Evolutionary conservation across 2,797 vertebrate genomes (phyloP), one percentile per base, ranked within the genome.

Genomic region (Pantherophis vulpinus): DNA sequence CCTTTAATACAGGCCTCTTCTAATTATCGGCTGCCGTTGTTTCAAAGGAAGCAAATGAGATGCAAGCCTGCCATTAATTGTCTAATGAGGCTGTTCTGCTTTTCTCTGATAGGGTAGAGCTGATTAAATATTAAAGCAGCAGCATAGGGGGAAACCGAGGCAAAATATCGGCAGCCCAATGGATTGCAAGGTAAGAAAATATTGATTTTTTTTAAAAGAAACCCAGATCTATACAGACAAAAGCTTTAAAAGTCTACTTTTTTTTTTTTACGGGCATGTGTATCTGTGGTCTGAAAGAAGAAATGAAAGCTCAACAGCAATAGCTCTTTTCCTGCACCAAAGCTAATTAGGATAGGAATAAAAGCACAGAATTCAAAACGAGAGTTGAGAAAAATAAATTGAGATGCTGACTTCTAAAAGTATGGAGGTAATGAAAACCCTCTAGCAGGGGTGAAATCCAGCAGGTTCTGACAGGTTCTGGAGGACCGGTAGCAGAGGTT

Each of bases 1-100:
- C 97, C 96, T 96, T 97, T 98, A 98, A 98, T 98, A 98, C 98
- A 98, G 29, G 13, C 29, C 98, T 97, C 97, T 96, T 95, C 97
- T 98, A 98, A 98, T 98, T 98, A 98, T 97, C 97, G 97, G 98
- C 97, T 98, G 98, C 98, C 98, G 98, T 98, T 98, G 98, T 98
- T 98, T 97, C 97, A 98, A 98, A 96, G 97, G 97, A 98, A 97
- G 98, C 97, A 98, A 98, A 98, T 97, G 97, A 97, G 96, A 98
- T 95, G 8, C 97, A 96, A 96, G 97, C 98, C 98, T 86, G 97
- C 97, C 98, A 98, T 98, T 98, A 98, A 98, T 98, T 98, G 98
- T 98, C 98, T 98, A 98, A 98, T 98, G 98, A 98, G 98, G 98
- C 98, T 97, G 97, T 97, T 18, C 97, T 97, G 96, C 97, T 97